phyloP scores from a whole-genome alignment of 2,888 invertebrate species.

The Tanypteryx hageni region DNA sequence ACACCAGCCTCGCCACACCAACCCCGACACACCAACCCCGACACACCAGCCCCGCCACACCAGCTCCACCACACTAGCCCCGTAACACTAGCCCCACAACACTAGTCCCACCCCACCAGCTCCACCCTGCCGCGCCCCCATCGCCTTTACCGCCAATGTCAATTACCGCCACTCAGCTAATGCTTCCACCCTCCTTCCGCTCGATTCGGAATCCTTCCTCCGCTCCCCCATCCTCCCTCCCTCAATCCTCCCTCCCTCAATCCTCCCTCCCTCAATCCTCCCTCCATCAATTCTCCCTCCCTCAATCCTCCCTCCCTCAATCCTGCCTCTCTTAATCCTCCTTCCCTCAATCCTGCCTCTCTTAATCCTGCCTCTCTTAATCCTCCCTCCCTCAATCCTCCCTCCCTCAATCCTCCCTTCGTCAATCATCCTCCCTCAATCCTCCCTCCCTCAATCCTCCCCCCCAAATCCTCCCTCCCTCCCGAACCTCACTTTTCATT shows the following conservation, averaged over 20 bases:
- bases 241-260: background rate
- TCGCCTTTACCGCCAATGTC: constrained; percentile 4
- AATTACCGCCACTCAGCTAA: background rate
- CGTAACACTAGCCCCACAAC: background rate
- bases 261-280: background rate
- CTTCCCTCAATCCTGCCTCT: background rate
- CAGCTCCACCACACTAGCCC: background rate
- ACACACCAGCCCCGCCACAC: background rate
- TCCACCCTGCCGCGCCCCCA: background rate
- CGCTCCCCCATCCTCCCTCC: background rate
- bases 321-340: background rate
- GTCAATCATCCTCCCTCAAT: too few relatives aligned
- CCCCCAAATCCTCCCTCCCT: background rate
- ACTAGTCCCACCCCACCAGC: background rate
- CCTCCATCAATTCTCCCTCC: too few relatives aligned
- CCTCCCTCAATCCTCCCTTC: background rate
- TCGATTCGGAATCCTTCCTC: constrained; percentile 11
- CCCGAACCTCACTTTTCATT: constrained; percentile 16
- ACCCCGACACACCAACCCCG: background rate
- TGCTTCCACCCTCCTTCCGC: constrained; percentile 31
- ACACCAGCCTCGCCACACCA: background rate
- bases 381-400: background rate
- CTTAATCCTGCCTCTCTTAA: background rate
- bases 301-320: background rate
- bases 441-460: background rate